phyloP scores from a whole-genome alignment of 2,888 invertebrate species.

The Willowsia nigromaculata region DNA sequence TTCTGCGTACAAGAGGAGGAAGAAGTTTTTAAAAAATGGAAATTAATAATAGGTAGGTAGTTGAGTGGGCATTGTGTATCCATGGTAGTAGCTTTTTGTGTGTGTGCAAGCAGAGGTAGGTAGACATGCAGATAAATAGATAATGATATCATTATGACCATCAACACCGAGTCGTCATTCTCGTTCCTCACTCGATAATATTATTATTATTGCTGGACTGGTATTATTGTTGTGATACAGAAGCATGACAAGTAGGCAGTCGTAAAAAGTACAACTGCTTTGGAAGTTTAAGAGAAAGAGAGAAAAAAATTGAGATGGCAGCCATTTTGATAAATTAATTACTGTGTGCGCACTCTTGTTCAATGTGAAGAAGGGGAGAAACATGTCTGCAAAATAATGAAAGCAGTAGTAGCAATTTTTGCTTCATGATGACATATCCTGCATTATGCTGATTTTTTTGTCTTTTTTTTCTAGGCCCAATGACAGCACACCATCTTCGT shows the following conservation, averaged over 20 bases:
- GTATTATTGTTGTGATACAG: background rate
- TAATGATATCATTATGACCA: conserved; percentile 70
- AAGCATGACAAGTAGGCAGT: background rate
- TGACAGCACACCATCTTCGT: conserved; percentile 78
- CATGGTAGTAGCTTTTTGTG: conserved; percentile 2
- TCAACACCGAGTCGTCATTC: conserved; percentile 38
- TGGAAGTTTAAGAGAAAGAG: background rate
- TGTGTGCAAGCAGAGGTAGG: conserved; percentile 28
- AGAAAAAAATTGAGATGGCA: conserved; percentile 13
- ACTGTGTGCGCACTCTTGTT: conserved; percentile 21
- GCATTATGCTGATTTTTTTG: background rate
- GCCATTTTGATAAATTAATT: conserved; percentile 68
- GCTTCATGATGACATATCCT: background rate
- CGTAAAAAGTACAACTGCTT: background rate
- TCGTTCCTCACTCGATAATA: background rate
- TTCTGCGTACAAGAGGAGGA: no score
- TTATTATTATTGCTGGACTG: background rate
- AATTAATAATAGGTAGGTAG: background rate
- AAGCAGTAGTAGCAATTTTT: background rate
- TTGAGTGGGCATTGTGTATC: background rate
- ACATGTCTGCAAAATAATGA: background rate
- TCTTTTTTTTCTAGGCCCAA: conserved; percentile 72
- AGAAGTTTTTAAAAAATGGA: background rate
- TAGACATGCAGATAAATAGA: conserved; percentile 67
- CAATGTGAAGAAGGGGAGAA: background rate